Evolutionary conservation across 2,113 vertebrate genomes (phyloP).

Genomic region (Mystacornis crossleyi): DNA sequence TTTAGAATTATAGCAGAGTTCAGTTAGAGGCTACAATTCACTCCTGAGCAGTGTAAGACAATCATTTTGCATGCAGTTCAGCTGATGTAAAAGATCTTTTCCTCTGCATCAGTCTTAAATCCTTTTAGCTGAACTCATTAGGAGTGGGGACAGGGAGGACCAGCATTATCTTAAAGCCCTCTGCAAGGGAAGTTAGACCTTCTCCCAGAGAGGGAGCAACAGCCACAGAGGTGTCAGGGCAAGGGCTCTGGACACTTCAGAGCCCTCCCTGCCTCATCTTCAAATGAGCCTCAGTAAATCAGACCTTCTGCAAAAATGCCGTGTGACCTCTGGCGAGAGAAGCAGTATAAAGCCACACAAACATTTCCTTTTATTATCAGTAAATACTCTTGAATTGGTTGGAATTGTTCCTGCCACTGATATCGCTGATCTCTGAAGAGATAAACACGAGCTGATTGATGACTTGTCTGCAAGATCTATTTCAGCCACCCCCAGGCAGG

Average conservation of each 20-base stretch:
- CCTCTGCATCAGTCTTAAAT: background rate
- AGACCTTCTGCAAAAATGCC: background rate
- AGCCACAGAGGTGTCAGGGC: background rate
- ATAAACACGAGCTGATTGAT: conserved; percentile 61
- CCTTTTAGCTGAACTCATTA: background rate
- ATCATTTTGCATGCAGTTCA: background rate
- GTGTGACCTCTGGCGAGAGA: conserved; percentile 15
- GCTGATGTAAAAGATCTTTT: conserved; percentile 1
- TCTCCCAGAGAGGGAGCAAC: background rate
- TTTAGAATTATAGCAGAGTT: background rate
- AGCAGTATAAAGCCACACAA: background rate
- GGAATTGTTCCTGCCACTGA: conserved; percentile 53
- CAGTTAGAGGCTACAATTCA: background rate
- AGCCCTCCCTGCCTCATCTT: background rate
- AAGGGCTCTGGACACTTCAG: background rate
- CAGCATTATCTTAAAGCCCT: background rate
- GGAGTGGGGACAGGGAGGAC: background rate
- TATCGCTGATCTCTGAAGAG: conserved; percentile 51
- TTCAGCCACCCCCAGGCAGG: conserved; percentile 58
- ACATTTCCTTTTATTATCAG: conserved; percentile 58
- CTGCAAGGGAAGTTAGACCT: background rate
- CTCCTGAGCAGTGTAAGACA: background rate
- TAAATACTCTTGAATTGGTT: conserved; percentile 45
- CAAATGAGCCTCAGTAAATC: background rate
- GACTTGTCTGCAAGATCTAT: conserved; percentile 65